Base-by-base conservation (phyloP, 2,797 vertebrate species). In the Amblyraja radiata region DNA sequence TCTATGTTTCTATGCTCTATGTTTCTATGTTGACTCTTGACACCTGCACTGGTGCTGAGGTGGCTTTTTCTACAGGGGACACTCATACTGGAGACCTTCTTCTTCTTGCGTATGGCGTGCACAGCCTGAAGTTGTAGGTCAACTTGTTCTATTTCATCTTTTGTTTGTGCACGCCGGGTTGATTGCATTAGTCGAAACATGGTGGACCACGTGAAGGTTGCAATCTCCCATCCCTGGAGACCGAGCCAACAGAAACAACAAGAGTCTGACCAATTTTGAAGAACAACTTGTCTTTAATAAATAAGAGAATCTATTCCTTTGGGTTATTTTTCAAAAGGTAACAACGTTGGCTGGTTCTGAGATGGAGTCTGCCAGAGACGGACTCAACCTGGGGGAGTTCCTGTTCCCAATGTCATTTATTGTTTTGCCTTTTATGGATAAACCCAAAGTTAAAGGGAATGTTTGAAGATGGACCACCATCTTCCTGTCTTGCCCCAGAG, bases 381-480 rank as follows among this genome's bases (percentile, higher is more conserved):
- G 63, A 23, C 28, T 54, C n/a, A 92, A 92, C 21, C 16, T 58
- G 18, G 13, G 36, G 39, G 9, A 54, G 46, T 92, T 92, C 90
- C 90, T 58, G 90, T 92, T 76, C 46, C 39, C 90, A 74, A 92
- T 92, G 71, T 76, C 90, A 92, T 9, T 74, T 16, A 73, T 92
- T 92, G 90, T 92, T 74, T 54, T 90, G 39, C 71, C 65, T 91
- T 91, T 73, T 91, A 25, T 73, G 63, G 32, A 39, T 39, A n/a
- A 74, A 74, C 21, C 54, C 25, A 76, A 46, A 92, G 39, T 71
- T 1, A 14, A 58, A 11, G 8, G 71, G 16, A 39, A 86, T n/a
- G 18, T 28, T 58, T 16, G 28, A 23, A 25, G 36, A 73, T 91
- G 68, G 68, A 10, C 6, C 6, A 6, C 14, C 23, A n/a, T 46